phyloP scores from a whole-genome alignment of 2,113 vertebrate species.

The Pandion haliaetus region DNA sequence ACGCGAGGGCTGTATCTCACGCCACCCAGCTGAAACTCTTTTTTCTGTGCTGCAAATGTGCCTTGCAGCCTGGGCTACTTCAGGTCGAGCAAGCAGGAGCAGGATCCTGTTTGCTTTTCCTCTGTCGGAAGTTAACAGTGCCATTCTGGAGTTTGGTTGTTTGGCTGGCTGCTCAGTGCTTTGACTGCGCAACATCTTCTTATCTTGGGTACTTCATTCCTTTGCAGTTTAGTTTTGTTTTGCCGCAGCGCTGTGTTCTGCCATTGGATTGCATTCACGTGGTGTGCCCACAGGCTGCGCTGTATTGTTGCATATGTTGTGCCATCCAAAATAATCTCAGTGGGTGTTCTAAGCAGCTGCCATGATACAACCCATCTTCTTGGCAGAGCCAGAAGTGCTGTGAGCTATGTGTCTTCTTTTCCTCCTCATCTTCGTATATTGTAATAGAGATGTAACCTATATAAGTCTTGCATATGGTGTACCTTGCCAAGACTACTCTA shows the following conservation, averaged over 20 bases:
- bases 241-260: neutral
- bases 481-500: neutral
- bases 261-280: neutral
- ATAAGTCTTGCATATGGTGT: neutral
- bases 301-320: neutral
- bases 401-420: neutral
- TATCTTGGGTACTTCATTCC: neutral
- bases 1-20: neutral
- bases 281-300: neutral
- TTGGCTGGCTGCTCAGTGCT: neutral
- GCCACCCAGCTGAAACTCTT: neutral
- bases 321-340: neutral
- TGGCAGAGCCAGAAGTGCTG: neutral
- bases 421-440: neutral
- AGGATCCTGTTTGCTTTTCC: neutral
- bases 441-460: neutral
- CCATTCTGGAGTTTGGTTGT: neutral
- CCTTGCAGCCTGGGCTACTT: neutral
- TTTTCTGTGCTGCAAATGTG: neutral
- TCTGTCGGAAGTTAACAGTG: accelerated
- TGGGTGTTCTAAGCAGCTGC: constrained; percentile 12
- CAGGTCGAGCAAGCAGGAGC: neutral
- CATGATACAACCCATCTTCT: neutral
- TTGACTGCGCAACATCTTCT: neutral
- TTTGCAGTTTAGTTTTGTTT: neutral